Evolutionary conservation across 2,113 vertebrate genomes (phyloP).

Genomic region (Hydrolagus affinis): DNA sequence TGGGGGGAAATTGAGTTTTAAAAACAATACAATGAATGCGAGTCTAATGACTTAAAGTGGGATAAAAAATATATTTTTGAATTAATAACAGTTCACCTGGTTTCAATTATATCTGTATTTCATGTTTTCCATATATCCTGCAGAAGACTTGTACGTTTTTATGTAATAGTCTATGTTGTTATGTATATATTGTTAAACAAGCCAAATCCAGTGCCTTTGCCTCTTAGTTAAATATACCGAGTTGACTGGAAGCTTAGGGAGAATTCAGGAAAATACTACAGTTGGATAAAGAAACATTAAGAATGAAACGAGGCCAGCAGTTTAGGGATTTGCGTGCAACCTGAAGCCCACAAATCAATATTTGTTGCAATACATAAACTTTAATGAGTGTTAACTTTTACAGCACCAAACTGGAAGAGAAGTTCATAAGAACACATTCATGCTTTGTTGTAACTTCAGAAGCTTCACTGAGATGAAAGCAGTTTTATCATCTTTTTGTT

Average conservation of each 20-base stretch:
- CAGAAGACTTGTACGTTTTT: not conserved
- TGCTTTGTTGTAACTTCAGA: not conserved
- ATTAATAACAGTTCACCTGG: not conserved
- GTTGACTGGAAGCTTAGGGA: slow-evolving; percentile 10
- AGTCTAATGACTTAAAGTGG: not conserved
- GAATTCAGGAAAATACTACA: not conserved
- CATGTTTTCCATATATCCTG: not conserved
- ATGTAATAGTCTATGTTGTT: too few species aligned
- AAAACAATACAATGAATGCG: not conserved
- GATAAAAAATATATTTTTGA: not conserved
- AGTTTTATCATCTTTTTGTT: not conserved
- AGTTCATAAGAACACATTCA: not conserved
- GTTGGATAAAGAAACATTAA: not conserved
- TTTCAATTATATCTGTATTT: not conserved
- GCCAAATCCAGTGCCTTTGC: not conserved
- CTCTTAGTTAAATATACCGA: not conserved
- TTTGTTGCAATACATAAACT: not conserved
- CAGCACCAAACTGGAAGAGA: not conserved
- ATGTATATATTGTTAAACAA: not conserved
- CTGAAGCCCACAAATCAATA: not conserved
- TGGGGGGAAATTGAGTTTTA: not conserved
- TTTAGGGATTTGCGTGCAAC: not conserved
- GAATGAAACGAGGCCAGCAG: not conserved
- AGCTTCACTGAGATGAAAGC: not conserved
- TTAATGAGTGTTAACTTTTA: not conserved